Base-by-base conservation (phyloP, 2,113 vertebrate genomes). In the Paradisaea rubra region DNA sequence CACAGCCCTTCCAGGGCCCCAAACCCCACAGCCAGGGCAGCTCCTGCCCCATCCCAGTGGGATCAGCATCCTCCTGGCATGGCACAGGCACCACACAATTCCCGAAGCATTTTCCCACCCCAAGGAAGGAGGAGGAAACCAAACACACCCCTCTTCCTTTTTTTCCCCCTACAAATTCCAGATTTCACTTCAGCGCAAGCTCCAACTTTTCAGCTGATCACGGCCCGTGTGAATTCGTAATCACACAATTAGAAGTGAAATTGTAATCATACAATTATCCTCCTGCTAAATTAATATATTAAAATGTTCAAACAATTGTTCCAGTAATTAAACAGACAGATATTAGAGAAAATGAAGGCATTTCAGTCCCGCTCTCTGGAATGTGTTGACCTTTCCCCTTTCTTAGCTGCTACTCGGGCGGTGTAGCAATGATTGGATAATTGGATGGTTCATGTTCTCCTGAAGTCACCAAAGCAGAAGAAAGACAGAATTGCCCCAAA, bases 251-350 rank as follows among this genome's bases (percentile, higher is more conserved):
- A 83, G 37, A 84, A 95, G 79, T 57, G 94, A 87, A 96, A 95
- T 93, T 93, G 91, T 96, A 91, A 94, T 94, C 96, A 84, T 17
- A 89, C 94, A 89, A 92, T 95, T 95, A 92, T 92, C 80, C 86
- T 91, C 69, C 91, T 74, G 90, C 90, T 96, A 95, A 96, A 97
- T 97, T 96, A 96, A 96, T 97, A 88, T 73, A 94, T 96, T 95
- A 84, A 96, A 97, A 96, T 96, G 96, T 97, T 97, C 94, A 95
- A 97, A 97, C 95, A 93, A 95, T 97, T 93, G 97, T 97, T 96
- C 91, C 93, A 95, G 94, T 96, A 97, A 97, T 97, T 97, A 97
- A 97, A 94, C 91, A 98, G 96, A 65, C 90, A 93, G 88, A 96
- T 94, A 96, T 94, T 95, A 95, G 82, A 88, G 87, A 76, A 92